phyloP scores from a whole-genome alignment of 2,113 vertebrate genomes.

The Rhabdornis inornatus region DNA sequence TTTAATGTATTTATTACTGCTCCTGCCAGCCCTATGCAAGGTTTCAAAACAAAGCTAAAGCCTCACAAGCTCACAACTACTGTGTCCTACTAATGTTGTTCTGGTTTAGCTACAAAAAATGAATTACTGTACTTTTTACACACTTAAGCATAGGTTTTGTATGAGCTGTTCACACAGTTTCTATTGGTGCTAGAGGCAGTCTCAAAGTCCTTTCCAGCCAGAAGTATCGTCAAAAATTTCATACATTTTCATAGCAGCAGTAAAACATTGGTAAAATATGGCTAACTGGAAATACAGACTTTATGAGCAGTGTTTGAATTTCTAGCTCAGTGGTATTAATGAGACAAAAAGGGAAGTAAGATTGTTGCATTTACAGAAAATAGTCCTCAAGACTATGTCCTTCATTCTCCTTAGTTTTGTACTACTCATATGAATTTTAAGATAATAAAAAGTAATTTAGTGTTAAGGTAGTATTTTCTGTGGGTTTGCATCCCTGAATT shows the following conservation, averaged over 20 bases:
- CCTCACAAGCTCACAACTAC: neutral
- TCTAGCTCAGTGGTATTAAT: neutral
- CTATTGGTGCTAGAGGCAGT: neutral
- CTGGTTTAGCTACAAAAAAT: neutral
- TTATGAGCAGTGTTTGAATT: neutral
- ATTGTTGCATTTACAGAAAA: neutral
- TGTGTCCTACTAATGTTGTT: neutral
- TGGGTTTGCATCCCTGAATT: neutral
- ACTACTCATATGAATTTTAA: neutral
- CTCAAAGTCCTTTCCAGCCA: neutral
- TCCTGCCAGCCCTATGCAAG: neutral
- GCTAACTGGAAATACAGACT: neutral
- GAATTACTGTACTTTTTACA: neutral
- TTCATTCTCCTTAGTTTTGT: neutral
- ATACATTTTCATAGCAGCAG: neutral
- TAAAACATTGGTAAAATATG: neutral
- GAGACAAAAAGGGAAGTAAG: neutral
- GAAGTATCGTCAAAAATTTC: neutral
- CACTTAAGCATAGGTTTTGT: neutral
- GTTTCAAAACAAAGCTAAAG: neutral
- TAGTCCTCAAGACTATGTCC: neutral
- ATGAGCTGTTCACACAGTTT: neutral
- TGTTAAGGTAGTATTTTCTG: neutral
- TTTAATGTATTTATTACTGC: neutral
- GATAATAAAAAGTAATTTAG: neutral